phyloP scores from a whole-genome alignment of 2,113 vertebrate genomes.

The Fregata magnificens region DNA sequence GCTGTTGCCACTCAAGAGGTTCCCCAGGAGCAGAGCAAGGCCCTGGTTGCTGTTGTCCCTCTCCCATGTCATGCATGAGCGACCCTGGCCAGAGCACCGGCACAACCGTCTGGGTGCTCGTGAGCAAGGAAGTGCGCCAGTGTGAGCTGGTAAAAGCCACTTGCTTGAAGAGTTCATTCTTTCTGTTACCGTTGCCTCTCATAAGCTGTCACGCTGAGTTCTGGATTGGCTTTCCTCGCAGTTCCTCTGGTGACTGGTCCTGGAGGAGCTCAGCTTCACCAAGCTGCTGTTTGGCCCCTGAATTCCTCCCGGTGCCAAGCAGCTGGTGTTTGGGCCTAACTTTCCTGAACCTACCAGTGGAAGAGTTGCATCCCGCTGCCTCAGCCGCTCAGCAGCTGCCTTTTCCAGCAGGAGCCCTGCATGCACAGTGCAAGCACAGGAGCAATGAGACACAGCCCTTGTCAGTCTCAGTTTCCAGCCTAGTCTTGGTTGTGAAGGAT shows the following conservation, averaged over 20 bases:
- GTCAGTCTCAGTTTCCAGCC: not conserved
- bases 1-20: not conserved
- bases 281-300: not conserved
- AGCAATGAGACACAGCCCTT: rapidly evolving
- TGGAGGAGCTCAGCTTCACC: not conserved
- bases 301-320: not conserved
- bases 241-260: not conserved
- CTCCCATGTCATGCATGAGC: not conserved
- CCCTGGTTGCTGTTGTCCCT: not conserved
- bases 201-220: not conserved
- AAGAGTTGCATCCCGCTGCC: not conserved
- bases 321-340: not conserved
- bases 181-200: not conserved
- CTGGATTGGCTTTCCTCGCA: not conserved
- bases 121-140: not conserved
- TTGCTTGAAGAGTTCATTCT: not conserved
- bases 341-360: not conserved
- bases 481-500: not conserved
- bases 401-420: not conserved
- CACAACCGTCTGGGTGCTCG: not conserved
- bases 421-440: rapidly evolving
- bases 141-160: not conserved
- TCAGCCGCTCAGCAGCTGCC: not conserved
- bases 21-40: not conserved
- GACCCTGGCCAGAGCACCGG: not conserved